phyloP scores from a whole-genome alignment of 2,797 vertebrate species.

The Pseudocheirus occidentalis region DNA sequence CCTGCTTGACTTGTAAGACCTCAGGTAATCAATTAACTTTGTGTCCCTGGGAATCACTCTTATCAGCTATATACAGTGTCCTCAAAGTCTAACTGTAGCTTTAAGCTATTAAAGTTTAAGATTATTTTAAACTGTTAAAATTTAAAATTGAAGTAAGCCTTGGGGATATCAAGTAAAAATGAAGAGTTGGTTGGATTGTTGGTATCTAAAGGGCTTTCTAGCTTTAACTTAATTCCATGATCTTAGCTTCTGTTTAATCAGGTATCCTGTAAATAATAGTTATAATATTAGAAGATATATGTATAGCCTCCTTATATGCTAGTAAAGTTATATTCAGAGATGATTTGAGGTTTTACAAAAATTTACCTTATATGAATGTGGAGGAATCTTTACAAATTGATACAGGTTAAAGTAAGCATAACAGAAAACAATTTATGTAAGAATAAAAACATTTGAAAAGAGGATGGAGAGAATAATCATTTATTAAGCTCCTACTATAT shows the following conservation, averaged over 20 bases:
- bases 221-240: not conserved
- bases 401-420: not conserved
- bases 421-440: not conserved
- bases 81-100: not conserved
- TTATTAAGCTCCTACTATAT: not conserved
- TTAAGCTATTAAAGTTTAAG: not conserved
- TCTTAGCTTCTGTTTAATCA: not conserved
- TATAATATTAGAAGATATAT: not conserved
- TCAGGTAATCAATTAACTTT: not conserved
- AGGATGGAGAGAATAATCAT: not conserved
- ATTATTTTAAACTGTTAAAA: not conserved
- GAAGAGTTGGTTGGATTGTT: not conserved
- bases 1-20: not conserved
- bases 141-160: not conserved
- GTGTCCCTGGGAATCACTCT: not conserved
- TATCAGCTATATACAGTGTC: not conserved
- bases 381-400: not conserved
- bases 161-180: not conserved
- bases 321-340: not conserved
- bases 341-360: not conserved
- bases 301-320: not conserved
- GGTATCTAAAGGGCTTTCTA: not conserved
- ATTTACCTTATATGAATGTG: too few species aligned
- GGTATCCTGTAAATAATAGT: not conserved
- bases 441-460: not conserved